phyloP scores from a whole-genome alignment of 53 echinoderm and acorn worm species.

The Apostichopus leukothele region DNA sequence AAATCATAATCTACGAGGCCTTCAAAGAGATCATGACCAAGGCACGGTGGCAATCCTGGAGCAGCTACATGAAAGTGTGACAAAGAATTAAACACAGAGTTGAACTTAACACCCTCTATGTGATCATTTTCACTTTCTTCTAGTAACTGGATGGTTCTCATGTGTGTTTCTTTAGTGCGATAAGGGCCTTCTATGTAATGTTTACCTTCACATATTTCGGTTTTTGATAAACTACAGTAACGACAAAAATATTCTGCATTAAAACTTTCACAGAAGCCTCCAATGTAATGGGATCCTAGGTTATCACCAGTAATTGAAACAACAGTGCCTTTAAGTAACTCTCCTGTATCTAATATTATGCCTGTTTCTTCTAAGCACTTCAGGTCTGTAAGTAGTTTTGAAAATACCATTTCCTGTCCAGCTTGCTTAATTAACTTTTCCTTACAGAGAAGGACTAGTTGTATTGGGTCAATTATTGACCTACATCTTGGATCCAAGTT shows the following conservation, averaged over 20 bases:
- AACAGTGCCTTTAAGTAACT: background rate
- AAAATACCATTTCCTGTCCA: constrained; percentile 29
- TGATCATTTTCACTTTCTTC: background rate
- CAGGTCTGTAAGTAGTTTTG: constrained; percentile 41
- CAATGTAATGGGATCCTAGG: constrained; percentile 48
- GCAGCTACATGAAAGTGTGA: constrained; percentile 43
- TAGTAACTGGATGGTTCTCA: background rate
- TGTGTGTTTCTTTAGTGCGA: background rate
- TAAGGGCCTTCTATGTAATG: background rate
- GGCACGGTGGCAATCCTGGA: constrained; percentile 53
- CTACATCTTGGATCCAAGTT: background rate
- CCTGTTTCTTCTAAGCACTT: background rate
- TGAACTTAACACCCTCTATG: background rate
- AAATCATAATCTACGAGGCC: constrained; percentile 55
- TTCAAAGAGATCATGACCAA: constrained; percentile 58
- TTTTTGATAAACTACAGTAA: constrained; percentile 21
- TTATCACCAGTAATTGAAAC: constrained; percentile 50
- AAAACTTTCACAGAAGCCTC: constrained; percentile 53
- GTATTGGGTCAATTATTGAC: background rate
- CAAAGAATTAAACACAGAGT: constrained; percentile 39
- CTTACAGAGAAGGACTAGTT: background rate
- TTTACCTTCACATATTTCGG: background rate
- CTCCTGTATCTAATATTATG: constrained; percentile 43
- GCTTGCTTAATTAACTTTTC: background rate
- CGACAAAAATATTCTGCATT: constrained; percentile 38